Percentiles rank a stretch among this genome's conserved stretches.
Conservation (phyloP, 2,888 invertebrate genomes). For the Lordiphosa andalusiaca region DNA sequence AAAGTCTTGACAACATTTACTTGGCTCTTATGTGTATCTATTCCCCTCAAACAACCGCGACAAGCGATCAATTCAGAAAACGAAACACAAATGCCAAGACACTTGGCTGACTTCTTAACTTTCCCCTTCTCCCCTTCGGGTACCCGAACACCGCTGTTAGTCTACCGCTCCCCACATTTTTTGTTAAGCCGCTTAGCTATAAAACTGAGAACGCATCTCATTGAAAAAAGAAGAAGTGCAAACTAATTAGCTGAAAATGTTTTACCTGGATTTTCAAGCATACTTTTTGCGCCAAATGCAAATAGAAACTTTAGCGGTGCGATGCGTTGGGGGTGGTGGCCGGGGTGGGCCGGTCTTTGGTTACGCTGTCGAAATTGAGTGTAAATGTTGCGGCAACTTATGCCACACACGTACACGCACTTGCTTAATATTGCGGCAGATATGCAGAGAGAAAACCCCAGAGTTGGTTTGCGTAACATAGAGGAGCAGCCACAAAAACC, state of each 20-base stretch:
- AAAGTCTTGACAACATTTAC: too few species aligned
- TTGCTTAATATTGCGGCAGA: conserved; percentile 65
- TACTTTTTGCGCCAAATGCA: neutral
- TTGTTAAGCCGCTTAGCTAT: conserved; percentile 9
- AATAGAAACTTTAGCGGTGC: conserved; percentile 1
- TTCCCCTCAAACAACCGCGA: too few species aligned
- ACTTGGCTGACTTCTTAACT: too few species aligned
- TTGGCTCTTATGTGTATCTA: too few species aligned
- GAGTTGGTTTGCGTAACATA: conserved; percentile 30
- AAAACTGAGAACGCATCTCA: neutral
- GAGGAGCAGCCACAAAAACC: conserved; percentile 30
- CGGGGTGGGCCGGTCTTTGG: too few species aligned
- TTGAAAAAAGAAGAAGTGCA: neutral
- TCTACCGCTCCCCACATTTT: too few species aligned
- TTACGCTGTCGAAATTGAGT: conserved; percentile 47
- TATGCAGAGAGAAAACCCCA: conserved; percentile 28
- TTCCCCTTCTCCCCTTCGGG: too few species aligned
- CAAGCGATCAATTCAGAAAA: too few species aligned
- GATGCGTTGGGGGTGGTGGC: neutral
- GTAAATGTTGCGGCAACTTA: conserved; percentile 69
- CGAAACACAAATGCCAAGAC: too few species aligned
- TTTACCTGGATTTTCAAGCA: too few species aligned
- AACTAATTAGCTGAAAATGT: conserved; percentile 21
- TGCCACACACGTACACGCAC: conserved; percentile 68
- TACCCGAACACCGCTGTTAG: too few species aligned